phyloP scores from a whole-genome alignment of 2,797 vertebrate genomes.

The Rhinoraja longicauda region DNA sequence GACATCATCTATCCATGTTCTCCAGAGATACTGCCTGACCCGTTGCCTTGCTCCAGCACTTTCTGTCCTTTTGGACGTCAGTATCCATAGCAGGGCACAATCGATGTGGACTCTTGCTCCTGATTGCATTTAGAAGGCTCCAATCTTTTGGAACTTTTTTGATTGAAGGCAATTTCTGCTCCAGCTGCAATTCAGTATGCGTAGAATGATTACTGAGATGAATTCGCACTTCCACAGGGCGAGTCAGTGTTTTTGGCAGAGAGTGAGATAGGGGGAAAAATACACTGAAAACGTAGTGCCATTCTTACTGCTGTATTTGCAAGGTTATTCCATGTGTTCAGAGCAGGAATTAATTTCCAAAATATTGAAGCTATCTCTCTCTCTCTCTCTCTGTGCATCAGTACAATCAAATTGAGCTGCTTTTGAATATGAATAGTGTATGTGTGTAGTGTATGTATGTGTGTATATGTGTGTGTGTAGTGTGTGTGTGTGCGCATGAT shows the following conservation, averaged over 20 bases:
- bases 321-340: background rate
- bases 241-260: background rate
- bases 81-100: background rate
- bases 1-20: too few species aligned
- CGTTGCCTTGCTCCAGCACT: too few species aligned
- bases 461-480: too few species aligned
- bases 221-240: background rate
- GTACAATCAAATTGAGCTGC: background rate
- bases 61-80: background rate
- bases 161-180: background rate
- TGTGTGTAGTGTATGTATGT: too few species aligned
- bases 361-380: background rate
- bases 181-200: background rate
- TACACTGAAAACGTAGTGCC: background rate
- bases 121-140: background rate
- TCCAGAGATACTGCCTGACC: too few species aligned
- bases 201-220: background rate
- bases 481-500: too few species aligned
- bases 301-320: background rate
- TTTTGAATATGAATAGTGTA: background rate
- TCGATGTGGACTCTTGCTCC: background rate
- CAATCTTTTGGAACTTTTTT: background rate
- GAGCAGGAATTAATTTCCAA: background rate
- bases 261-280: background rate
- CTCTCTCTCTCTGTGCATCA: background rate